phyloP scores from a whole-genome alignment of 2,888 invertebrate genomes.

The Morpho achilles region DNA sequence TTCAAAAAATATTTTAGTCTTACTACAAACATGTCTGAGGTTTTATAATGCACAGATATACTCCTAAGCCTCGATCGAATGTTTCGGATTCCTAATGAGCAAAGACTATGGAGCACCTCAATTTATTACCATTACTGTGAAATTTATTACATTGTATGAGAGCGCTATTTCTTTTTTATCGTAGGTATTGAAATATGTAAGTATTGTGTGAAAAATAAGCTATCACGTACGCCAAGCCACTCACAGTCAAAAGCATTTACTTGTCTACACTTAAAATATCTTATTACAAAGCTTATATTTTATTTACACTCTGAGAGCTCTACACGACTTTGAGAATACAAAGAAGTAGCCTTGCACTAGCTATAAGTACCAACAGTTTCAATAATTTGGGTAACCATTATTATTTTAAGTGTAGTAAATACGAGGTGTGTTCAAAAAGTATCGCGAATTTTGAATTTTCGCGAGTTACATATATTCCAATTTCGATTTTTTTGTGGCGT shows the following conservation, averaged over 20 bases:
- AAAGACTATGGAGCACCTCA: background rate
- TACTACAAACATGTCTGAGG: too few species aligned
- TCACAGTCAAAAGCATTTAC: conserved; percentile 15
- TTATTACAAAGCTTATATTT: conserved; percentile 21
- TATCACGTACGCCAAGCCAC: conserved; percentile 16
- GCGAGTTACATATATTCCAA: too few species aligned
- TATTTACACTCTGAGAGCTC: background rate
- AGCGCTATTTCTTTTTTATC: background rate
- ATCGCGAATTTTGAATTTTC: too few species aligned
- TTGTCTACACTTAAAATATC: conserved; percentile 32
- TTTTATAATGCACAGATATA: too few species aligned
- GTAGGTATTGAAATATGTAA: conserved; percentile 1
- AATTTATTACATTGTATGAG: conserved; percentile 1
- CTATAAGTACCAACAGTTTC: too few species aligned
- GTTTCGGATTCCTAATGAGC: conserved; percentile 1
- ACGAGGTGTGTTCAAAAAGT: too few species aligned
- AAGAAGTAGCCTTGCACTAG: too few species aligned
- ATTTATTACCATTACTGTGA: conserved; percentile 2
- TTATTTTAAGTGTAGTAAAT: too few species aligned
- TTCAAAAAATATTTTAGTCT: too few species aligned
- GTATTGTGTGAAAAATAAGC: conserved; percentile 26
- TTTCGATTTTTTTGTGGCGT: too few species aligned
- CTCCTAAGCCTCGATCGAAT: background rate
- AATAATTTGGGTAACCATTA: too few species aligned
- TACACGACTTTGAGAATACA: too few species aligned